These are phyloP conservation scores for Eubasilissa splendida DNA, from an alignment of 2,888 invertebrate genomes.

Conservation along the genomic window DNA sequence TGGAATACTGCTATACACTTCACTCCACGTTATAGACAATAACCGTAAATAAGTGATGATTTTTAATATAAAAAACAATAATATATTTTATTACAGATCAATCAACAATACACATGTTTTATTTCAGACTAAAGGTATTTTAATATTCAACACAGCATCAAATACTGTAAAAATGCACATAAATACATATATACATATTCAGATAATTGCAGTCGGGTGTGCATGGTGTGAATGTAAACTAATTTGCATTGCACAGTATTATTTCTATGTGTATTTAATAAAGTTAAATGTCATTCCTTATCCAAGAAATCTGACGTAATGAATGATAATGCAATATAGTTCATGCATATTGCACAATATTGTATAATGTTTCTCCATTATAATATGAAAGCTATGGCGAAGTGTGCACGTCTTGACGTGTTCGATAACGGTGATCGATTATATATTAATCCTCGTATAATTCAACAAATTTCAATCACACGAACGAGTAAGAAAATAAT, in stretches of 20 bases:
- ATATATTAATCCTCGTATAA: slow-evolving; percentile 39
- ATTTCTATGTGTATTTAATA: slow-evolving; percentile 4
- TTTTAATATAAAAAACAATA: too few species aligned
- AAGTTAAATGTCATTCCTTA: slow-evolving; percentile 34
- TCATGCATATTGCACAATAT: slow-evolving; percentile 20
- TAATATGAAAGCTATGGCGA: slow-evolving; percentile 12
- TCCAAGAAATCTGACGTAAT: slow-evolving; percentile 35
- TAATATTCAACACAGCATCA: too few species aligned
- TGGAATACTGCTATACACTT: neutral
- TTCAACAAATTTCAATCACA: neutral
- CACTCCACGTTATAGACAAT: too few species aligned
- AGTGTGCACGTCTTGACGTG: slow-evolving; percentile 26
- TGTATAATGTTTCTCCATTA: slow-evolving; percentile 22
- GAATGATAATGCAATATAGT: slow-evolving; percentile 42
- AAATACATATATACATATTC: too few species aligned
- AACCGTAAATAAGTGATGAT: too few species aligned
- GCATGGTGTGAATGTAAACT: too few species aligned
- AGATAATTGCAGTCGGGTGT: too few species aligned
- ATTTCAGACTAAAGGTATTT: too few species aligned
- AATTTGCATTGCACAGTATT: neutral
- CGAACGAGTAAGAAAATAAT: too few species aligned
- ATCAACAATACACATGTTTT: too few species aligned
- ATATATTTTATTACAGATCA: too few species aligned
- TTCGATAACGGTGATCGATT: slow-evolving; percentile 52
- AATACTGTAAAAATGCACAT: too few species aligned